Percentiles rank a stretch among this genome's conserved stretches.
phyloP scores from a whole-genome alignment of 2,888 invertebrate species.

The Drosophila mayaguana region DNA sequence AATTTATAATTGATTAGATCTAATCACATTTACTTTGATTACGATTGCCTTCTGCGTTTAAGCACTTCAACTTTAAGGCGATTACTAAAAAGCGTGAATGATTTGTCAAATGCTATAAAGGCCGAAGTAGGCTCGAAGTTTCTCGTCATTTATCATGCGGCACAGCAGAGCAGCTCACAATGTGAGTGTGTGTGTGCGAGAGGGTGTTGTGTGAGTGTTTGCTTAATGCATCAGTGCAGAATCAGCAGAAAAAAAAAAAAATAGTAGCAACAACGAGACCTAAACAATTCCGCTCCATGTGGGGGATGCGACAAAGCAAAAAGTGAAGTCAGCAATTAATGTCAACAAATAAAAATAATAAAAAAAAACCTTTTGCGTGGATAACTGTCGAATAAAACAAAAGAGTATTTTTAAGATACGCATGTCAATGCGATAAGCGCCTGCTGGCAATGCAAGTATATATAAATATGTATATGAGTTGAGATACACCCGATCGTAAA shows the following conservation, averaged over 20 bases:
- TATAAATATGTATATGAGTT: background rate
- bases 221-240: constrained; percentile 29
- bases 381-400: constrained; percentile 3
- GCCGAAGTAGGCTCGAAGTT: constrained; percentile 16
- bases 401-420: constrained; percentile 44
- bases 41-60: background rate
- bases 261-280: constrained; percentile 34
- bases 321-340: constrained; percentile 65
- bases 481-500: constrained; percentile 31
- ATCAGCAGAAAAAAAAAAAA: constrained; percentile 19
- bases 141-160: constrained; percentile 50
- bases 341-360: constrained; percentile 28
- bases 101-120: constrained; percentile 16
- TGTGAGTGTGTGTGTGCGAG: constrained; percentile 7
- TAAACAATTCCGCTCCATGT: constrained; percentile 56
- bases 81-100: constrained; percentile 36
- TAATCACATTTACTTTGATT: background rate
- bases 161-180: constrained; percentile 65
- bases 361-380: background rate
- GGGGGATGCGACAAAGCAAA: constrained; percentile 47
- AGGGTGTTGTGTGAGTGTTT: constrained; percentile 26
- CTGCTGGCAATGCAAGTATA: constrained; percentile 10
- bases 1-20: background rate
- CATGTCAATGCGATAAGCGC: constrained; percentile 22
- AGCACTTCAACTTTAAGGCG: background rate